Percentiles rank a stretch among this genome's conserved stretches.
Evolutionary conservation across 2,797 vertebrate genomes (phyloP).

Genomic region (Australoheros facetus): DNA sequence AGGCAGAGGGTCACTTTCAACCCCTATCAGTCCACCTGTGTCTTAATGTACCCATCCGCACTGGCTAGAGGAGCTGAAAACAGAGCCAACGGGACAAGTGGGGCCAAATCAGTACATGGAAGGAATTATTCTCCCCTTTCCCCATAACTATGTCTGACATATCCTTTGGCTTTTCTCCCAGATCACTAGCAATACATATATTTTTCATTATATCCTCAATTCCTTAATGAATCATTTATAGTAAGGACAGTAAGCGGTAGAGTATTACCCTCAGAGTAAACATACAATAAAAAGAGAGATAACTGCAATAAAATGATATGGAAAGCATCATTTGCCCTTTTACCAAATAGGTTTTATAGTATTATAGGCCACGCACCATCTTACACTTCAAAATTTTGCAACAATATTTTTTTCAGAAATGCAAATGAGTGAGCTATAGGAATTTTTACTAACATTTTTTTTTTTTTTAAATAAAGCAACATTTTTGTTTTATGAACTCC

Average conservation of each 20-base stretch:
- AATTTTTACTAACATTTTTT: not conserved
- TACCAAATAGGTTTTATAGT: constrained; percentile 64
- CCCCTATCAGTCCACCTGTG: constrained; percentile 72
- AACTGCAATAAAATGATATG: constrained; percentile 72
- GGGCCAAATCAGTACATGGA: constrained; percentile 54
- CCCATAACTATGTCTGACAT: constrained; percentile 74
- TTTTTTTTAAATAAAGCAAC: not conserved
- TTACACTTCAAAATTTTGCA: constrained; percentile 30
- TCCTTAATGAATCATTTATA: constrained; percentile 80
- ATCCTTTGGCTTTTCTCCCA: constrained; percentile 76
- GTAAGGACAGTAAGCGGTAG: constrained; percentile 39
- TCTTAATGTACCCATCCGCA: constrained; percentile 70
- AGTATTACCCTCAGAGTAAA: constrained; percentile 72
- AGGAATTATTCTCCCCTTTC: constrained; percentile 69
- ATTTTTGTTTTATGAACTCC: constrained; percentile 23
- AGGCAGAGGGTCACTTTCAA: constrained; percentile 76
- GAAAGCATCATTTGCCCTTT: constrained; percentile 67
- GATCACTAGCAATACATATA: constrained; percentile 74
- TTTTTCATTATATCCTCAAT: constrained; percentile 73
- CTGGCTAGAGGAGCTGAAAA: constrained; percentile 43
- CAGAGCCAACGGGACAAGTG: constrained; percentile 68
- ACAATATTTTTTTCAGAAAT: constrained; percentile 3
- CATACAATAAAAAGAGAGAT: constrained; percentile 70
- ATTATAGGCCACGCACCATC: constrained; percentile 23
- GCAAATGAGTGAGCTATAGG: not conserved